Evolutionary conservation across 2,797 vertebrate species (phyloP), one percentile per base, ranked within the genome.

Genomic region (Euthynnus affinis): DNA sequence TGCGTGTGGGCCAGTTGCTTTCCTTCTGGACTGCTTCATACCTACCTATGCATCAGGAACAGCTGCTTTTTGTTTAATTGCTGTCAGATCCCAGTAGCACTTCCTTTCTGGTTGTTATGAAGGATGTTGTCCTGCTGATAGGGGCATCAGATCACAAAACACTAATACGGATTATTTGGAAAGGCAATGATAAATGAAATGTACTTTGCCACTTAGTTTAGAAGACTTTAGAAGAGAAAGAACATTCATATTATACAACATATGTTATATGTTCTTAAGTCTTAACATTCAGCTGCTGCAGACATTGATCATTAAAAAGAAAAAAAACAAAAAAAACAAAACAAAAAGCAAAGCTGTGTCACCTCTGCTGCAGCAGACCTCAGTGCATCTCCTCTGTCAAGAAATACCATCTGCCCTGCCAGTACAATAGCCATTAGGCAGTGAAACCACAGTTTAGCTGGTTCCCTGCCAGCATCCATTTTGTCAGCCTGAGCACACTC

Each of bases 381-480:
- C 61, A 15, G 51, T 70, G 70, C 52, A 66, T 75, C 69, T 85
- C 71, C 55, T 46, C 81, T 86, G 80, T 89, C 79, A 86, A 71
- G 74, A 77, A 83, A 85, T 53, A 76, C 83, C 87, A 89, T 91
- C 87, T 90, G 88, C 68, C 82, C 86, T 87, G 82, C 85, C 81
- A 86, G 82, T 88, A 87, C 87, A 87, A 86, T 86, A 76, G 88
- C 83, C 88, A 89, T 89, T 91, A 91, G 86, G 76, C 85, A 78
- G 82, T 74, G 82, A 85, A 88, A 90, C 81, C 90, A 88, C 73
- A 81, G 77, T 88, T 88, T 78, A 85, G 83, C 88, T 91, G 91
- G 86, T 85, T 86, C 59, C 84, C 82, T 90, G 91, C 91, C 91
- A 93, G 89, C 85, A 88, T 87, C 83, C 89, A 90, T 90, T 91